phyloP scores from a whole-genome alignment of 2,113 vertebrate genomes.

The Pelobates fuscus region DNA sequence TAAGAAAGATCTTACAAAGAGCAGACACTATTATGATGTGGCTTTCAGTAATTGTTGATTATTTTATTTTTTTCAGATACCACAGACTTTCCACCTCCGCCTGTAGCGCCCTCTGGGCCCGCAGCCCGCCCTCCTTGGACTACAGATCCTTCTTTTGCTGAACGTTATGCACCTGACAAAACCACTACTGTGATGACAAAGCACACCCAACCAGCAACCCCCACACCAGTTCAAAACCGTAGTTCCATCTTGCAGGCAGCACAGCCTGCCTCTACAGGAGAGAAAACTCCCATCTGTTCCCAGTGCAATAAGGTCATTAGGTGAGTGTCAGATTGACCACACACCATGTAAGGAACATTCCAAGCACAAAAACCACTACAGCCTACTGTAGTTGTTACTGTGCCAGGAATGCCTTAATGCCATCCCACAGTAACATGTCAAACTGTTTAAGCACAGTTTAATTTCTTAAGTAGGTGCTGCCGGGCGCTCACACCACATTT shows the following conservation, averaged over 20 bases:
- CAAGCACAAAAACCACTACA: too few species aligned
- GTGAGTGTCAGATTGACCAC: conserved; percentile 67
- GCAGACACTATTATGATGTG: too few species aligned
- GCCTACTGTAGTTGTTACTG: too few species aligned
- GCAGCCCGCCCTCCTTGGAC: conserved; percentile 91
- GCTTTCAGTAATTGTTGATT: neutral
- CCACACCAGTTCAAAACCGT: conserved; percentile 91
- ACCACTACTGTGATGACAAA: conserved; percentile 92
- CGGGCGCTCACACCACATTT: too few species aligned
- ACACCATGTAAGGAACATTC: too few species aligned
- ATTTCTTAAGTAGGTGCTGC: too few species aligned
- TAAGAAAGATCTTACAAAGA: too few species aligned
- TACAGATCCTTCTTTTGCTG: conserved; percentile 85
- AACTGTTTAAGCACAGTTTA: too few species aligned
- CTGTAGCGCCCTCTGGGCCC: conserved; percentile 58
- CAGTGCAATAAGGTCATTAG: conserved; percentile 97
- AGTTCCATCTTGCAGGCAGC: conserved; percentile 95
- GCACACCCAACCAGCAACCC: conserved; percentile 87
- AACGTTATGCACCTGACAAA: conserved; percentile 91
- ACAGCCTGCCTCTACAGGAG: conserved; percentile 71
- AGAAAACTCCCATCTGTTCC: conserved; percentile 86
- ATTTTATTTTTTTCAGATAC: conserved; percentile 13
- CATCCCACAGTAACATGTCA: too few species aligned
- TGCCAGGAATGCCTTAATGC: too few species aligned
- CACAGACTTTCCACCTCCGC: conserved; percentile 61